Base-by-base conservation (phyloP, 2,797 vertebrate species). In the Trachops cirrhosus region DNA sequence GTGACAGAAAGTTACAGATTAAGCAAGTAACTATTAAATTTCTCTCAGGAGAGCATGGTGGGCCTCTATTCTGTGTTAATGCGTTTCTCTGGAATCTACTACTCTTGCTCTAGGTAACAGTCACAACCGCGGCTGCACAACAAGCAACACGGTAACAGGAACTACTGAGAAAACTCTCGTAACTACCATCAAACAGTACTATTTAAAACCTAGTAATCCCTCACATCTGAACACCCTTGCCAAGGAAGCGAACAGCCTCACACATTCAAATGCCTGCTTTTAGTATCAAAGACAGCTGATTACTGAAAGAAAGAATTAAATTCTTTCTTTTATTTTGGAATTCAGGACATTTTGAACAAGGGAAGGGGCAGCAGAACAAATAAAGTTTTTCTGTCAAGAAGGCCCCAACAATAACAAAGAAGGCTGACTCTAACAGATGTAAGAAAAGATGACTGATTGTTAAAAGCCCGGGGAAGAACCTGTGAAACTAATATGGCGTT, bases 301-400 rank as follows among this genome's bases (percentile, higher is more conserved):
- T 39, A 48, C 48, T n/a, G n/a, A n/a, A n/a, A n/a, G n/a, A n/a
- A 86, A 94, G 26, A 85, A 93, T 50, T 82, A 80, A 86, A 19
- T 87, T 78, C 10, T n/a, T 57, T 73, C n/a, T 67, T 62, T 41
- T 41, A 77, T 44, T 84, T 79, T 4, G 29, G 21, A 26, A 75
- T 84, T 89, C 46, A 32, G 37, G 89, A 96, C 70, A 84, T 67
- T 93, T 29, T 90, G 12, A 93, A 87, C n/a, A 64, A 29, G 12
- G 26, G 14, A 80, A 87, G 24, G 29, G 22, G 22, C 62, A 88
- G 48, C 32, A 37, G 14, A 77, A 82, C 83, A 90, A 39, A 26
- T 29, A 26, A 29, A 82, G 39, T 19, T 68, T 59, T n/a, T 44
- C 16, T 75, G 32, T 41, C 4, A 34, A 71, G 74, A 68, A 68